Base-by-base conservation (phyloP, 1,140 invertebrate genomes). In the Trialeurodes vaporariorum region DNA sequence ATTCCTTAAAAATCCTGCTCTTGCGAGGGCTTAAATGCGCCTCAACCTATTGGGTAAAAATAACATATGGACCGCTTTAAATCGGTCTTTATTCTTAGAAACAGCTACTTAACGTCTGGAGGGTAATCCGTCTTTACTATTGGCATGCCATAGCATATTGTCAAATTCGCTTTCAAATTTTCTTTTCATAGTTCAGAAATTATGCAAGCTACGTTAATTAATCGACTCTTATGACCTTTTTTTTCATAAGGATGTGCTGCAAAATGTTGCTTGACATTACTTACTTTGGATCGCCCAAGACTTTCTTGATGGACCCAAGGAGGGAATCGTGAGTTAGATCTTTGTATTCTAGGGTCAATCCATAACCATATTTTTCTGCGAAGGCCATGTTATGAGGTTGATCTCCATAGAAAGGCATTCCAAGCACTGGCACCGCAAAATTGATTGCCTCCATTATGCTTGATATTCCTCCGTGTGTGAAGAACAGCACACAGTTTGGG, bases 381-480 rank as follows among this genome's bases (percentile, higher is more conserved):
- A 77, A 68, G 66, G 71, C 69, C 9, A 72, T 70, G 67, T 78
- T 79, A 25, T 61, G 65, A n/a, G 27, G 62, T 70, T 79, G 78
- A 72, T 79, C 77, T 60, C 72, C 73, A 63, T 75, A 73, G 59
- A 78, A 74, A 23, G 79, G 79, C 34, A 80, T 74, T 23, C 76
- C 78, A 1, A 87, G 68, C 1, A 87, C 68, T 2, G 85, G 85
- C n/a, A 84, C 80, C 25, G 77, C 81, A 68, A 79, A 75, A 68
- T 79, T 79, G 17, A 84, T 77, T 0, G 83, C 81, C 75, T 87
- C 85, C 66, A 82, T 81, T 22, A 80, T 77, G 21, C 85, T 84
- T 63, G 84, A 80, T 11, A 82, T 73, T 1, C 86, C 86, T 60
- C 85, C 84, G 69, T 87, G 86, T 11, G 80, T 84, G 27, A 87